Evolutionary conservation across 2,113 vertebrate species (phyloP).

Genomic region (Rana temporaria): DNA sequence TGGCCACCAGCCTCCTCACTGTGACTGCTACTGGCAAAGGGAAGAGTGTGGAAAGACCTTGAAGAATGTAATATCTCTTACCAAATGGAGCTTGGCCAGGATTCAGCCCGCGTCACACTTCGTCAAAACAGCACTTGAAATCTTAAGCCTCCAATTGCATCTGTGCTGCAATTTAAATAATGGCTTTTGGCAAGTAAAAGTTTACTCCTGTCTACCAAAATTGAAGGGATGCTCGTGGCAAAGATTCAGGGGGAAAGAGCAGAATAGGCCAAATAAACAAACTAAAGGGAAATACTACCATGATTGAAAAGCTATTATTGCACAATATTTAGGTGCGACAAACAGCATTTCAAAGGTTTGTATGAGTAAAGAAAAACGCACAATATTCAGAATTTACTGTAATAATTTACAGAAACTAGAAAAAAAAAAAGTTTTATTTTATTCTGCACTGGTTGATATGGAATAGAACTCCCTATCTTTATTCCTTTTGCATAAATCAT

Average conservation of each 20-base stretch:
- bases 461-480: too few relatives aligned
- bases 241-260: background rate
- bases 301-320: background rate
- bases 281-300: background rate
- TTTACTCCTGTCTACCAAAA: background rate
- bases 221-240: background rate
- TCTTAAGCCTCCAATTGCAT: constrained; percentile 57
- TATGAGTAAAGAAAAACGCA: too few relatives aligned
- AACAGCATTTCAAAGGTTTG: too few relatives aligned
- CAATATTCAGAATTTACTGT: too few relatives aligned
- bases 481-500: too few relatives aligned
- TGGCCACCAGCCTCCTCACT: constrained; percentile 67
- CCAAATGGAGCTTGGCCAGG: constrained; percentile 68
- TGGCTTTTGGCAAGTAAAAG: constrained; percentile 28
- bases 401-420: too few relatives aligned
- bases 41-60: constrained; percentile 76
- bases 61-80: constrained; percentile 72
- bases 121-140: constrained; percentile 66
- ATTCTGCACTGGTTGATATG: too few relatives aligned
- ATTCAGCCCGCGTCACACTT: constrained; percentile 66
- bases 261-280: background rate
- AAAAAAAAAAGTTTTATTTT: too few relatives aligned
- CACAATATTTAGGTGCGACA: background rate
- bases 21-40: constrained; percentile 70
- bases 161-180: constrained; percentile 39